Base-by-base conservation (phyloP, 2,113 vertebrate species). In the Calypte anna region DNA sequence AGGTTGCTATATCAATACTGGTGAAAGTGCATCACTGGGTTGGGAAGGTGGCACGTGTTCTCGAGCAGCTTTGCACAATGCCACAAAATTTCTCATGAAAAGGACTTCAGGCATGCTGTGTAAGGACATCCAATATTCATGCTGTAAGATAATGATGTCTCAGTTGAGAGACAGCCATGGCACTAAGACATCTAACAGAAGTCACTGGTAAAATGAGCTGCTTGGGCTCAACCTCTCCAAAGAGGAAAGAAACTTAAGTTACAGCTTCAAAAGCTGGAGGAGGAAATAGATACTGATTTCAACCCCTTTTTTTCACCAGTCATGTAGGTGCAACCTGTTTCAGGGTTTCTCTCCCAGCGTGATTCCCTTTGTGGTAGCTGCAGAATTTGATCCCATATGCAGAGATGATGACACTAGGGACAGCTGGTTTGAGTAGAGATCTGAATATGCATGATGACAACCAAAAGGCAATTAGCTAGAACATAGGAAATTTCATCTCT, bases 281-380 rank as follows among this genome's bases (percentile, higher is more conserved):
- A 91, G 33, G 51, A 86, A 82, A 77, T 43, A 73, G 25, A 85
- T 68, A 36, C 81, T 66, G 55, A 59, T 85, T 94, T 94, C 86
- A 76, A 33, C 50, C 48, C 82, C 67, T 44, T 91, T 83, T 95
- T 93, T 76, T 79, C 74, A 87, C 63, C 33, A 55, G 23, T 82
- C 81, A 48, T 74, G 63, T 76, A 91, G 46, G 59, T 67, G 70
- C 66, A 76, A 30, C 2, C 12, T 85, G 13, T 87, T 85, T 61
- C 21, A 72, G 48, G 76, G 50, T 82, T 89, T 85, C 58, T 72
- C 38, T 93, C 33, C 68, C 61, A 81, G 44, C 31, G 16, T 61
- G 48, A 72, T 88, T 83, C 48, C 24, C 33, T 57, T 44, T 68
- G 40, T 76, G 51, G 36, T 44, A 31, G 30, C 14, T 70, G 21